Evolutionary conservation across 2,888 invertebrate species (phyloP), one percentile per base, ranked within the genome.

Genomic region (Hypselothyrea guttata): DNA sequence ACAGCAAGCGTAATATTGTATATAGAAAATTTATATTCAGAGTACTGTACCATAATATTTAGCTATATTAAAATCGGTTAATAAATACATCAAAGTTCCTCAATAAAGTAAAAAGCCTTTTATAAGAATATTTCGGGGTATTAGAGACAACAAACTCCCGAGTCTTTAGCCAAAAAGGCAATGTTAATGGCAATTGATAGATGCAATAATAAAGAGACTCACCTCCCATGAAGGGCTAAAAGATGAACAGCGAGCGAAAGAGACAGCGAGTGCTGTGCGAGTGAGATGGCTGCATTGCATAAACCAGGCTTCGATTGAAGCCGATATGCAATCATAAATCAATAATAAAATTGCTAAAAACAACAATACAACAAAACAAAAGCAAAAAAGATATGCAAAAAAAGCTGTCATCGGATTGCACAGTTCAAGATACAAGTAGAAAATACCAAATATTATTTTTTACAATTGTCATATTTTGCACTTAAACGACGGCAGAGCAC

Each of bases 401-500:
- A 40, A 46, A 51, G 18, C 37, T 54, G 59, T 70, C 67, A 67
- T 57, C 9, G 35, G 33, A 70, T 63, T 64, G 48, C 57, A 45
- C 31, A 49, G 31, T 38, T 54, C 28, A 12, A 13, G 33, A 18
- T 22, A 13, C 11, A 15, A 35, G 42, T 42, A 18, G 38, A 67
- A n/a, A 42, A 42, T n/a, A n/a, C n/a, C n/a, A 12, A 44, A 27
- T 44, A 57, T 52, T 60, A 22, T 22, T 22, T 22, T 22, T 22
- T 5, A 52, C 44, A 66, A 34, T 71, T 53, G 67, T 71, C 60
- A 71, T 52, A 68, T 52, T 55, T 68, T 37, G 38, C 44, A 55
- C 55, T 51, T 66, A 51, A 31, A 22, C 37, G 16, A 27, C 31
- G 15, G 28, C 34, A 41, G 41, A 37, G 48, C 40, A 44, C 40